Evolutionary conservation across 2,888 invertebrate species (phyloP).

Genomic region (Microdon myrmicae): DNA sequence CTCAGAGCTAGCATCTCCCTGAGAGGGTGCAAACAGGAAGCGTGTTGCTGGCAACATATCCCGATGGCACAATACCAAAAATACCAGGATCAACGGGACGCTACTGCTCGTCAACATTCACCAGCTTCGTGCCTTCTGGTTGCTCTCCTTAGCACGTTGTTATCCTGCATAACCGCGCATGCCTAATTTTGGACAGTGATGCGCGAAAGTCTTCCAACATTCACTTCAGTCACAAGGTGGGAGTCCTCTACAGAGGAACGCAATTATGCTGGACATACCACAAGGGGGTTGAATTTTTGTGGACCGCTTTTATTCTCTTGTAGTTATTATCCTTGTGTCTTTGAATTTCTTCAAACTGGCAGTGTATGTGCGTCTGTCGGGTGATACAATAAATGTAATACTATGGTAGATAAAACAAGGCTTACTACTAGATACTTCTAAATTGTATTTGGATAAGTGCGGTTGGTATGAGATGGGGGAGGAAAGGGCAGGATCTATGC

Average conservation of each 20-base stretch:
- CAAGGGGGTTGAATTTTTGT: background rate
- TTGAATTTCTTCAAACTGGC: conserved; percentile 2
- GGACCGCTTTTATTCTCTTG: too few species aligned
- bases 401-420: background rate
- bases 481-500: background rate
- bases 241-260: conserved; percentile 29
- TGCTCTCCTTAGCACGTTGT: conserved; percentile 10
- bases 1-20: background rate
- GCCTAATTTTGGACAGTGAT: conserved; percentile 23
- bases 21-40: conserved; percentile 7
- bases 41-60: conserved; percentile 34
- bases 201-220: conserved; percentile 13
- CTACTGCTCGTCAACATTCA: conserved; percentile 27
- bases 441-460: too few species aligned
- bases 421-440: conserved; percentile 6
- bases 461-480: conserved; percentile 23
- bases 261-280: conserved; percentile 39
- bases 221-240: background rate
- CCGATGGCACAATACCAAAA: conserved; percentile 41
- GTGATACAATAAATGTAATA: too few species aligned
- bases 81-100: conserved; percentile 27
- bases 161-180: conserved; percentile 22
- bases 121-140: background rate
- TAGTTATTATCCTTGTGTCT: conserved; percentile 13
- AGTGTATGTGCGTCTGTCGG: background rate